phyloP scores from a whole-genome alignment of 2,113 vertebrate genomes.

The Neopipo cinnamomea region DNA sequence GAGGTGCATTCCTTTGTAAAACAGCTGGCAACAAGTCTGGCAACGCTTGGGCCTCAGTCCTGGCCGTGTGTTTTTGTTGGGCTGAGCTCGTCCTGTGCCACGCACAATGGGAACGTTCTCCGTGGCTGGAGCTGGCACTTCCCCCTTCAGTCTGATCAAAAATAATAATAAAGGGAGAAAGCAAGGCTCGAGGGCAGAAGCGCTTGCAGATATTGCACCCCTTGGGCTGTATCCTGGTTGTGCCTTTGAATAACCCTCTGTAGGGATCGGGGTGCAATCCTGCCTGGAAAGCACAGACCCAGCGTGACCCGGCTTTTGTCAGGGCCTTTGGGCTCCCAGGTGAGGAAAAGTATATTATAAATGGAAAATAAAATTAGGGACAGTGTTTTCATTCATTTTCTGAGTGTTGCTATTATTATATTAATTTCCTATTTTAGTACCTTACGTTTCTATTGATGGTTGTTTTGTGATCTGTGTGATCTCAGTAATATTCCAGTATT shows the following conservation, averaged over 20 bases:
- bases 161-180: not conserved
- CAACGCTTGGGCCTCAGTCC: not conserved
- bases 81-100: not conserved
- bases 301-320: not conserved
- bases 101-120: not conserved
- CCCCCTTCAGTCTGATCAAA: not conserved
- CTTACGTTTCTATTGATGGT: not conserved
- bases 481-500: not conserved
- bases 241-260: not conserved
- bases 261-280: not conserved
- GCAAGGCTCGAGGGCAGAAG: not conserved
- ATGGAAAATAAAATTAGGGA: not conserved
- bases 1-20: conserved; percentile 5
- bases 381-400: not conserved
- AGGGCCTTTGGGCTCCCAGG: not conserved
- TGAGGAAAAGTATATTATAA: not conserved
- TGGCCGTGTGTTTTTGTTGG: not conserved
- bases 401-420: not conserved
- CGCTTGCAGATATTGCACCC: not conserved
- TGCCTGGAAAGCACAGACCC: not conserved
- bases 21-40: not conserved
- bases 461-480: not conserved
- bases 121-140: not conserved
- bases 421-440: not conserved
- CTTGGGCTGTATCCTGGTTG: not conserved